phyloP scores from a whole-genome alignment of 2,797 vertebrate genomes.

The Chromis chromis region DNA sequence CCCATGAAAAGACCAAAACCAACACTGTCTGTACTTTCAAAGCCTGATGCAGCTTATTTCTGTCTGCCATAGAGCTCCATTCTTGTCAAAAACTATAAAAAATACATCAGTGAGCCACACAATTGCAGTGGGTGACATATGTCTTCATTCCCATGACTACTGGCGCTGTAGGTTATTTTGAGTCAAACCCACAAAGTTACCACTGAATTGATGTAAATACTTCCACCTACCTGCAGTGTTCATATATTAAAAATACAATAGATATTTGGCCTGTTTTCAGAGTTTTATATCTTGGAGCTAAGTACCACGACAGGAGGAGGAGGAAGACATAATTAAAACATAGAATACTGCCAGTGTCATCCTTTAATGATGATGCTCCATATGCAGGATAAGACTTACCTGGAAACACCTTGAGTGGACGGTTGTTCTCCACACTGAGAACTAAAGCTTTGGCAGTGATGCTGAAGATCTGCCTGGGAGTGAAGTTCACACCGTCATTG shows the following conservation, averaged over 20 bases:
- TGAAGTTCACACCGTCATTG: slow-evolving; percentile 92
- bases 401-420: slow-evolving; percentile 87
- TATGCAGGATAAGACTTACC: slow-evolving; percentile 65
- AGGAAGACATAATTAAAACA: background rate
- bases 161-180: too few species aligned
- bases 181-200: too few species aligned
- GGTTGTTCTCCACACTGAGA: slow-evolving; percentile 87
- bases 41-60: too few species aligned
- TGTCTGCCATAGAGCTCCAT: too few species aligned
- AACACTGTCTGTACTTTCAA: too few species aligned
- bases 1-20: too few species aligned
- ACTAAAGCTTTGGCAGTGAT: slow-evolving; percentile 87
- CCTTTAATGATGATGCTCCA: background rate
- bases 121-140: background rate
- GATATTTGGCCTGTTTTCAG: background rate
- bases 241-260: background rate
- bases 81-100: too few species aligned
- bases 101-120: too few species aligned
- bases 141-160: background rate
- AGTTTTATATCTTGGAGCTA: background rate
- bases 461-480: slow-evolving; percentile 91
- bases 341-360: background rate
- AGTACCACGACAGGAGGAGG: background rate
- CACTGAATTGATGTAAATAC: too few species aligned
- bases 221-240: too few species aligned